Base-by-base conservation (phyloP, 2,113 vertebrate genomes). In the Piaya cayana region DNA sequence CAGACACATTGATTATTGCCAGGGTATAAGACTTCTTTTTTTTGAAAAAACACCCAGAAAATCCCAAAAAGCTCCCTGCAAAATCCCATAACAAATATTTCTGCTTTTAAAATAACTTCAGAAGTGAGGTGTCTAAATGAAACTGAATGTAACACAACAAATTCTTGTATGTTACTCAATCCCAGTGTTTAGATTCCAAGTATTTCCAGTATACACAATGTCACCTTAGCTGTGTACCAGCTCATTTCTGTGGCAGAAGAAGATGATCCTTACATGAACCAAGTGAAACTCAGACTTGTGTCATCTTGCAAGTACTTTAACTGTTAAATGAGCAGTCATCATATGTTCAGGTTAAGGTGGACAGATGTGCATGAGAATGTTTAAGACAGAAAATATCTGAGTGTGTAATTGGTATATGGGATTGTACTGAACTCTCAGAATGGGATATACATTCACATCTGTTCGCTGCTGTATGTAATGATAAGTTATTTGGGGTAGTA, bases 401-500 rank as follows among this genome's bases (percentile, higher is more conserved):
- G 37, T 84, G 7, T 75, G 4, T 86, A 74, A 91, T 86, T 60
- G 75, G 49, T 72, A 8, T 60, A n/a, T 79, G 69, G 82, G 63
- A 26, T 77, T 60, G 47, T 20, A 86, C 17, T 13, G 55, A 82
- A 65, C 47, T 79, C 52, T 96, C 71, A 62, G 36, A 96, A 89
- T 12, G 64, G 42, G 65, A 20, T 79, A 92, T 82, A 64, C 17
- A 4, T 80, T 88, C 92, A 63, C 92, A 85, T 75, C 65, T 91
- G 90, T 84, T 95, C 42, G 34, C 81, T 80, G 86, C 63, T 82
- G 49, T 78, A 55, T 27, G 65, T 95, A 89, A 90, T 58, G 82
- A 84, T 18, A 2, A n/a, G 21, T 94, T 94, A 96, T 85, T 85
- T 95, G 95, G 91, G 82, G 85, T 91, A 93, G 88, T 69, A 60